Conservation (phyloP, 2,888 invertebrate species). For the Dyspetes luteomarginatus region DNA sequence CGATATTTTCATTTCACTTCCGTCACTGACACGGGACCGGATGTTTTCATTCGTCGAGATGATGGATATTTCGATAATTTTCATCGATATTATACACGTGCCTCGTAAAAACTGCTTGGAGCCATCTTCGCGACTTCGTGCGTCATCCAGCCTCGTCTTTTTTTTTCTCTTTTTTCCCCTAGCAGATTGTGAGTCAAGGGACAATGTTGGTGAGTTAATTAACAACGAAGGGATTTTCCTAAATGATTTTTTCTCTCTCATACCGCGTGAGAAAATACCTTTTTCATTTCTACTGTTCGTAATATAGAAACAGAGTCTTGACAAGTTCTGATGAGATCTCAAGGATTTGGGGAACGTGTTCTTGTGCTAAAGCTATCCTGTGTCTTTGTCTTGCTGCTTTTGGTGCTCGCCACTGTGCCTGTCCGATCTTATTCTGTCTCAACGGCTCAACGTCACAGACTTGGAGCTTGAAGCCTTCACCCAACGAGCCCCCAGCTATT, state of each 20-base stretch:
- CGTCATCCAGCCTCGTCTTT: too few relatives aligned
- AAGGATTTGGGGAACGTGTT: slow-evolving; percentile 43
- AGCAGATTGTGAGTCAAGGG: too few relatives aligned
- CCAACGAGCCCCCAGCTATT: neutral
- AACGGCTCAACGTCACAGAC: neutral
- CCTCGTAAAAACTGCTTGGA: too few relatives aligned
- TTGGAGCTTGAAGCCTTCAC: neutral
- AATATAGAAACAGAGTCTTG: slow-evolving; percentile 65
- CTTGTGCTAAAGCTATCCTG: slow-evolving; percentile 5
- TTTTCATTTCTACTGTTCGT: slow-evolving; percentile 51
- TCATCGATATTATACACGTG: too few relatives aligned
- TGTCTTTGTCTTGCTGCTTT: slow-evolving; percentile 9
- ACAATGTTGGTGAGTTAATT: too few relatives aligned
- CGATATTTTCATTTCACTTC: slow-evolving; percentile 2
- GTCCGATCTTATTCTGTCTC: neutral
- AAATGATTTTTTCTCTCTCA: too few relatives aligned
- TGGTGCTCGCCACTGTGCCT: neutral
- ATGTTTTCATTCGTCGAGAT: slow-evolving; percentile 2
- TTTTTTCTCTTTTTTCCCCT: too few relatives aligned
- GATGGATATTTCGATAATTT: neutral
- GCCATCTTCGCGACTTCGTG: too few relatives aligned
- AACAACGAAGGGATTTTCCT: too few relatives aligned
- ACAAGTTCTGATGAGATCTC: slow-evolving; percentile 67
- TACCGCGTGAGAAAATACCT: too few relatives aligned
- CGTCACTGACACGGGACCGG: slow-evolving; percentile 14